Percentiles rank a stretch among this genome's conserved stretches.
phyloP scores from a whole-genome alignment of 2,888 invertebrate genomes.

The Podotricha telesiphe region DNA sequence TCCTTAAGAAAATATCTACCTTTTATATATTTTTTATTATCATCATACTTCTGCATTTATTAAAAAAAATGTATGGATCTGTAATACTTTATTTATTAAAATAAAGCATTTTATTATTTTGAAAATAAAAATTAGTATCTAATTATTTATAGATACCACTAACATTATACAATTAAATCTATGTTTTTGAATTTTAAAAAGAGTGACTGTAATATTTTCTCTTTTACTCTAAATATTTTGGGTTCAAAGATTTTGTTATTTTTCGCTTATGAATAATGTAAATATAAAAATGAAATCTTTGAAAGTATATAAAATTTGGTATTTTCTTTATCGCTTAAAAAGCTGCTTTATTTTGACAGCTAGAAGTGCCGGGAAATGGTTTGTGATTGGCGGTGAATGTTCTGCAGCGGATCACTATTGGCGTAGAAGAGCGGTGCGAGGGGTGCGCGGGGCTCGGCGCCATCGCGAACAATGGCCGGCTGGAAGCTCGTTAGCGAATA shows the following conservation, averaged over 20 bases:
- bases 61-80: too few relatives aligned
- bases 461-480: constrained; percentile 83
- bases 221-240: neutral
- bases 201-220: neutral
- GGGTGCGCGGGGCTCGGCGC: constrained; percentile 76
- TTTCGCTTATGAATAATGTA: constrained; percentile 7
- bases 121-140: neutral
- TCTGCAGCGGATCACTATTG: constrained; percentile 83
- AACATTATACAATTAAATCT: neutral
- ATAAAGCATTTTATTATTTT: too few relatives aligned
- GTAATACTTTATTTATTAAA: too few relatives aligned
- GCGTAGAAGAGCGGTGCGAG: constrained; percentile 73
- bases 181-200: neutral
- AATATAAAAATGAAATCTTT: constrained; percentile 43
- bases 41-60: too few relatives aligned
- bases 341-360: constrained; percentile 82
- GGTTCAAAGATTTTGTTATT: neutral
- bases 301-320: constrained; percentile 54
- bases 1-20: too few relatives aligned
- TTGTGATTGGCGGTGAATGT: constrained; percentile 84
- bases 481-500: constrained; percentile 81
- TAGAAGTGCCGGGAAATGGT: constrained; percentile 83
- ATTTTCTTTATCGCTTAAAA: constrained; percentile 69
- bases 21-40: too few relatives aligned
- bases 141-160: neutral